Percentiles rank a stretch among this genome's conserved stretches.
Conservation (phyloP, 2,797 vertebrate genomes). For the Chaunax sp. region DNA sequence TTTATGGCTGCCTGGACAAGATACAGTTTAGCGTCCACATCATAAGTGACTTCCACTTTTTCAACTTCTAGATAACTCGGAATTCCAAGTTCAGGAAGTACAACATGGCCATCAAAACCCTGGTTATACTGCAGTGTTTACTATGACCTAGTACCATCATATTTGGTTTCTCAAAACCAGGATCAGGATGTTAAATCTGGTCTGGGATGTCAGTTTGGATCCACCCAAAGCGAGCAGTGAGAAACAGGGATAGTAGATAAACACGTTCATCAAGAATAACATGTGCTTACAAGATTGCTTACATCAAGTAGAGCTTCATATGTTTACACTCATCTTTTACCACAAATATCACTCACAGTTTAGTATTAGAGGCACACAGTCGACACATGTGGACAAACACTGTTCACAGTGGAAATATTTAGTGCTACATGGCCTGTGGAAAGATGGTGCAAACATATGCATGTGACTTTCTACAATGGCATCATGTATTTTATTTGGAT, state of each 20-base stretch:
- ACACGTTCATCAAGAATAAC: not conserved
- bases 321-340: slow-evolving; percentile 12
- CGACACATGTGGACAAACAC: not conserved
- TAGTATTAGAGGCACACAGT: not conserved
- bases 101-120: too few relatives aligned
- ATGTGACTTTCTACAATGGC: not conserved
- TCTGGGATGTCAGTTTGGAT: not conserved
- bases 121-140: too few relatives aligned
- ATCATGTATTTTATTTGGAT: not conserved
- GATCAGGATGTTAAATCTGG: not conserved
- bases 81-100: too few relatives aligned
- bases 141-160: not conserved
- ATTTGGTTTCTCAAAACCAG: not conserved
- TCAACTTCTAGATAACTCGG: not conserved
- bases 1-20: not conserved
- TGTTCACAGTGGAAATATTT: not conserved
- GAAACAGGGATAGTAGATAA: not conserved
- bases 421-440: not conserved
- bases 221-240: not conserved
- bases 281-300: not conserved
- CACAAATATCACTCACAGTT: not conserved
- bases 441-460: not conserved
- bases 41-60: not conserved
- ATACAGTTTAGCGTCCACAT: too few relatives aligned
- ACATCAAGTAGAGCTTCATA: not conserved